These are phyloP conservation scores for Plebejus melissa DNA, from an alignment of 2,888 invertebrate genomes.

Conservation along the genomic window DNA sequence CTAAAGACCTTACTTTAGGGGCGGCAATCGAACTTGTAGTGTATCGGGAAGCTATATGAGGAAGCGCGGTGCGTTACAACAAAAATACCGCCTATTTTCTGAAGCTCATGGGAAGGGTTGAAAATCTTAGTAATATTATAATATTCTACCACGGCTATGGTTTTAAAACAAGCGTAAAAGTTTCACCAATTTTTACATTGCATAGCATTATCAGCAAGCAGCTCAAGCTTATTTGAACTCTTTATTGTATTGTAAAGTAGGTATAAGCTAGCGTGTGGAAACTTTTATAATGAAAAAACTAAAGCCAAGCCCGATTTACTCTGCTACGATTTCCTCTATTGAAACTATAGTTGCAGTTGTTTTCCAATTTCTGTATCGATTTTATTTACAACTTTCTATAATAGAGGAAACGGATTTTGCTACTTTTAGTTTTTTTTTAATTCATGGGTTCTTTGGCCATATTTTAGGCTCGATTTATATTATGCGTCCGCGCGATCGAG, in stretches of 20 bases:
- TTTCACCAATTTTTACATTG: not conserved
- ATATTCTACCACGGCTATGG: too few species aligned
- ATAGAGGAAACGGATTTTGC: not conserved
- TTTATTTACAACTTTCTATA: not conserved
- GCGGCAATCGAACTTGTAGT: too few species aligned
- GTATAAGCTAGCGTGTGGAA: conserved; percentile 48
- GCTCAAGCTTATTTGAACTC: not conserved
- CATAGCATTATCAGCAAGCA: not conserved
- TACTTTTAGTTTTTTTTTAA: not conserved
- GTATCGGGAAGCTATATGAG: too few species aligned
- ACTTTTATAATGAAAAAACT: conserved; percentile 52
- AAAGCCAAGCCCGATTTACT: conserved; percentile 39
- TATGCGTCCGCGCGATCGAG: too few species aligned
- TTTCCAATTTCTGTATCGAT: conserved; percentile 7
- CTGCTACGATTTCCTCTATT: conserved; percentile 3
- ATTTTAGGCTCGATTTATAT: too few species aligned
- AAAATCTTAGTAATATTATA: too few species aligned
- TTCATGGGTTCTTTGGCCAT: not conserved
- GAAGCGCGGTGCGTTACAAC: too few species aligned
- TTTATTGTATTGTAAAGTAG: conserved; percentile 32
- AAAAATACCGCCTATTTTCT: too few species aligned
- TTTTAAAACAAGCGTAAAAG: not conserved
- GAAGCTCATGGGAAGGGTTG: too few species aligned
- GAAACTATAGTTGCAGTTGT: conserved; percentile 3
- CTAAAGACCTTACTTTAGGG: too few species aligned